A percentile compares a stretch with the other conserved stretches of the same genome.
These are phyloP conservation scores for Myoxocephalus aenaeus DNA, from an alignment of 2,797 vertebrate species.

Conservation along the genomic window DNA sequence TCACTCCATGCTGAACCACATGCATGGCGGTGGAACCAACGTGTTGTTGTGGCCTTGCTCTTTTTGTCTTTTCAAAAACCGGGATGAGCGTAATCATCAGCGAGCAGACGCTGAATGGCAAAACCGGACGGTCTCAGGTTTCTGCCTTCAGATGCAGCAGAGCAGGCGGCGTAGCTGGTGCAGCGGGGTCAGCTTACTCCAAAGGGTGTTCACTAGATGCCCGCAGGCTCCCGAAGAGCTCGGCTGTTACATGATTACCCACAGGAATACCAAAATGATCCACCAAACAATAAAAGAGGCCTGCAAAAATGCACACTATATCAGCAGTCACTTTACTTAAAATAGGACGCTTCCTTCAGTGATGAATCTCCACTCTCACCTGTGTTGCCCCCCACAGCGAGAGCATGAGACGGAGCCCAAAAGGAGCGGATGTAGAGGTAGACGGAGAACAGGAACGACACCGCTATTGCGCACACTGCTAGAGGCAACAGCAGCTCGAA, in stretches of 20 bases:
- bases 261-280: slow-evolving; percentile 49
- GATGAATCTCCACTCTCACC: slow-evolving; percentile 79
- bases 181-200: slow-evolving; percentile 42
- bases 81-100: not conserved
- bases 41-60: not conserved
- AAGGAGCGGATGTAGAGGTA: slow-evolving; percentile 89
- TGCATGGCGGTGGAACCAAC: not conserved
- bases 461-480: slow-evolving; percentile 79
- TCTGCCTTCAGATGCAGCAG: slow-evolving; percentile 42
- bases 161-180: slow-evolving; percentile 15
- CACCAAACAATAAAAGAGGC: slow-evolving; percentile 16
- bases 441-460: slow-evolving; percentile 85
- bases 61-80: slow-evolving; percentile 12
- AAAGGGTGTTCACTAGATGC: slow-evolving; percentile 43
- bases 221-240: slow-evolving; percentile 51
- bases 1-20: not conserved
- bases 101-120: slow-evolving; percentile 24
- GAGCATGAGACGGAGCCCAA: slow-evolving; percentile 80
- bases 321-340: not conserved
- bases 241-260: slow-evolving; percentile 58
- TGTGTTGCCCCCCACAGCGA: slow-evolving; percentile 91
- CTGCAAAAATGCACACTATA: not conserved
- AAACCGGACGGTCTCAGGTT: slow-evolving; percentile 15
- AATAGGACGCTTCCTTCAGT: slow-evolving; percentile 8
- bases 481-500: slow-evolving; percentile 88